Evolutionary conservation across 1,140 invertebrate species (phyloP), one percentile per base, ranked within the genome.

Genomic region (Pissodes strobi): DNA sequence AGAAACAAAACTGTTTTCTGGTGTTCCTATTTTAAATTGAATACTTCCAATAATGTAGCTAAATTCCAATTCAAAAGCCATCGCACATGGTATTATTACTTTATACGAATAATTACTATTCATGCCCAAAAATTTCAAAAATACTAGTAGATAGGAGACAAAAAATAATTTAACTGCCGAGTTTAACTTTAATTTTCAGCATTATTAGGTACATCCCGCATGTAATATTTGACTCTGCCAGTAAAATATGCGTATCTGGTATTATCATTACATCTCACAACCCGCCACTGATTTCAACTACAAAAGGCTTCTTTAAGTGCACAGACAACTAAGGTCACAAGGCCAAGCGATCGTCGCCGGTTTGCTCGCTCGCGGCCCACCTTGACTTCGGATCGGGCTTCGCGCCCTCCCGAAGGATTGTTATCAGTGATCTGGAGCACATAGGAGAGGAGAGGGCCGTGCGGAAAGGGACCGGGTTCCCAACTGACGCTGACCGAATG

Each of bases 361-460:
- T 21, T 48, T 6, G 17, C 12, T 39, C 23, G 30, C 13, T 22
- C 22, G 39, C 43, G 66, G 67, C 69, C 68, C 74, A 87, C 84
- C 85, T 89, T 86, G 75, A 87, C 76, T 75, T 86, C 85, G 70
- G 87, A 81, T 72, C 84, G 85, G 55, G 85, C 18, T 37, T 18
- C 21, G n/a, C n/a, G 27, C 17, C 62, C 53, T 2, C n/a, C 12
- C 2, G 23, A 17, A 30, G 23, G 84, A 23, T 41, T 84, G 27
- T 22, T 85, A 66, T 86, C 84, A 37, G 82, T 81, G 88, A 90
- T 82, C 70, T 88, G 83, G 41, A 94, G 79, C 48, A 90, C 87
- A 81, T 94, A 95, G 39, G 91, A 91, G 41, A 94, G 85, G 66
- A 97, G 82, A 61, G 90, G 91, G 53, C 92, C 93, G 78, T 95